These are phyloP conservation scores for Acanthosepion lycidas DNA, from an alignment of 2,888 invertebrate species.

Conservation along the genomic window DNA sequence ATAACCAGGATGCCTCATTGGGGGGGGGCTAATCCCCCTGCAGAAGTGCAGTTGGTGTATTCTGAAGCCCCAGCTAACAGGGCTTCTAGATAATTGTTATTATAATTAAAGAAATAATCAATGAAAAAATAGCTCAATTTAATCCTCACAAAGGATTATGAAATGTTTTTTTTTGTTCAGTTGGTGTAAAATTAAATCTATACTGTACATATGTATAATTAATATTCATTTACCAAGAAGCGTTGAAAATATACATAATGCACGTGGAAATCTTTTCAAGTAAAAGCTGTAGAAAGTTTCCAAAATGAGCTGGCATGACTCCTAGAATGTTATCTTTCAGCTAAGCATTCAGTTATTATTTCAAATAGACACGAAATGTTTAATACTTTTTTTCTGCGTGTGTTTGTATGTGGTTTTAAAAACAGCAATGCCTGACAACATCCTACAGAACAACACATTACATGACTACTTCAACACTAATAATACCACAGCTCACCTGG, in stretches of 20 bases:
- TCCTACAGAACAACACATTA: slow-evolving; percentile 36
- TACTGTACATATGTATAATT: no score
- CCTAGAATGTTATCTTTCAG: background rate
- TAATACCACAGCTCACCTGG: slow-evolving; percentile 45
- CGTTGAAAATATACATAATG: background rate
- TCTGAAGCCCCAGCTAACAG: no score
- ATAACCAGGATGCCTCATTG: no score
- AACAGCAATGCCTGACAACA: slow-evolving; percentile 33
- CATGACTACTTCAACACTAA: background rate
- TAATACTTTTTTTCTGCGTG: background rate
- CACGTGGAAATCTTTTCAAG: background rate
- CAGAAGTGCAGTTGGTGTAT: no score
- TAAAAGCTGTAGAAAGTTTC: background rate
- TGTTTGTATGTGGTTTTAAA: background rate
- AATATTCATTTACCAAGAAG: no score
- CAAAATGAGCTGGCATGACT: background rate
- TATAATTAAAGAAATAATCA: no score
- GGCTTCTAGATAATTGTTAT: no score
- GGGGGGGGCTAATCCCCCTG: no score
- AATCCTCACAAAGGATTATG: no score
- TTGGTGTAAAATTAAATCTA: no score
- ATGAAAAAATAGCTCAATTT: no score
- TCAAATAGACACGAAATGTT: background rate
- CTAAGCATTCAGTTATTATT: background rate
- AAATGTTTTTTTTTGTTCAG: no score